These are phyloP conservation scores for Coremacera marginata DNA, from an alignment of 2,888 invertebrate species.

Conservation along the genomic window DNA sequence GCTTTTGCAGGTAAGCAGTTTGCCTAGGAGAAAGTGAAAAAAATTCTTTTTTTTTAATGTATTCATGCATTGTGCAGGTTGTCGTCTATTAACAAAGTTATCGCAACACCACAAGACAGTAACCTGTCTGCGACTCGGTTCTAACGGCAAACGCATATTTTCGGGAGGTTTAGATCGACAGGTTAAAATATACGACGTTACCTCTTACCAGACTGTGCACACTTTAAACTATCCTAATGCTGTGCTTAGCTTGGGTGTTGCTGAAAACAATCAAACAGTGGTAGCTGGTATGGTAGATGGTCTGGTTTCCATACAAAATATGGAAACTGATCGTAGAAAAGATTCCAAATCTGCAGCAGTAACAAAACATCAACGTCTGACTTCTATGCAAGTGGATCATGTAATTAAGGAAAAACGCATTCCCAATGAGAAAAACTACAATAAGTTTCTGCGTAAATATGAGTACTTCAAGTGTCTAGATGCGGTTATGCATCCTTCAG, in stretches of 20 bases:
- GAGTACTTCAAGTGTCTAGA: conserved; percentile 86
- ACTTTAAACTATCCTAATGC: conserved; percentile 92
- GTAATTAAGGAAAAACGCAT: conserved; percentile 69
- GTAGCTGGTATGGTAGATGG: conserved; percentile 95
- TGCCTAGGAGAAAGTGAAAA: background rate
- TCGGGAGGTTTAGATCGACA: conserved; percentile 94
- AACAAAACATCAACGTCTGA: conserved; percentile 51
- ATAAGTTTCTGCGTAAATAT: conserved; percentile 82
- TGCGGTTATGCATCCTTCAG: conserved; percentile 74
- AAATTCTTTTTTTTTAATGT: too few species aligned
- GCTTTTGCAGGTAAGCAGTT: conserved; percentile 77
- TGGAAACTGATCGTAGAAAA: conserved; percentile 73
- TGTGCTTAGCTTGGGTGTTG: conserved; percentile 85
- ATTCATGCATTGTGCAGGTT: conserved; percentile 72
- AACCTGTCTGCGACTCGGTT: conserved; percentile 86
- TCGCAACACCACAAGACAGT: conserved; percentile 97
- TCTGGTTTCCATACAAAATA: conserved; percentile 85
- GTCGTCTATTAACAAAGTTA: conserved; percentile 84
- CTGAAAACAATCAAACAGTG: conserved; percentile 82
- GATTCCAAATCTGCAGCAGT: conserved; percentile 58
- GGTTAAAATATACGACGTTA: conserved; percentile 91
- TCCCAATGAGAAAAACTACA: conserved; percentile 70
- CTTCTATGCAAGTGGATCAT: conserved; percentile 70
- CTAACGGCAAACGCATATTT: conserved; percentile 83
- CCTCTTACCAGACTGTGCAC: conserved; percentile 88